These are phyloP conservation scores for Daktulosphaira vitifoliae DNA, from an alignment of 1,140 invertebrate species.

Conservation along the genomic window DNA sequence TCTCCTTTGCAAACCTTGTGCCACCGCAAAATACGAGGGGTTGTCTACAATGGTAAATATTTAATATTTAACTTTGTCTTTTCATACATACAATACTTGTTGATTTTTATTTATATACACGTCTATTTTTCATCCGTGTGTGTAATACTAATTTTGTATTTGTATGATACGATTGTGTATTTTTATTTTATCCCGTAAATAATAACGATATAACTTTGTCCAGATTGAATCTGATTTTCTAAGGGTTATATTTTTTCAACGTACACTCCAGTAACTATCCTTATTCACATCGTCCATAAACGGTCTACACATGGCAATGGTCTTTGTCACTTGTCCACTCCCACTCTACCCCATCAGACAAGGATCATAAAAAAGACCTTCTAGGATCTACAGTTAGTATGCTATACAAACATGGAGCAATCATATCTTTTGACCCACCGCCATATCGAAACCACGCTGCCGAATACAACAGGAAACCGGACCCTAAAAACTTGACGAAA, in stretches of 20 bases:
- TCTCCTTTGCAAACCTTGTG: background rate
- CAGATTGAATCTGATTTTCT: conserved; percentile 25
- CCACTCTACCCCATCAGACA: background rate
- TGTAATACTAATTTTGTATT: conserved; percentile 17
- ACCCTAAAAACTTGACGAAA: conserved; percentile 24
- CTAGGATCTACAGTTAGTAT: too few relatives aligned
- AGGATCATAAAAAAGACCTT: conserved; percentile 27
- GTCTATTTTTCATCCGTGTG: background rate
- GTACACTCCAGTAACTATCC: conserved; percentile 25
- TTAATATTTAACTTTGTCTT: background rate
- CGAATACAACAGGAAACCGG: conserved; percentile 23
- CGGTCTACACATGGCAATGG: conserved; percentile 26
- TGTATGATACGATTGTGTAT: background rate
- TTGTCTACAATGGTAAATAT: conserved; percentile 14
- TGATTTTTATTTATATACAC: conserved; percentile 24
- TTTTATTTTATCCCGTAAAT: background rate
- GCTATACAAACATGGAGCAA: background rate
- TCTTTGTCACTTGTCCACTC: background rate
- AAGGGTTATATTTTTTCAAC: conserved; percentile 21
- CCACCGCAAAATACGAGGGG: conserved; percentile 21
- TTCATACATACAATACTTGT: background rate
- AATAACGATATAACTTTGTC: background rate
- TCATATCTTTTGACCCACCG: conserved; percentile 20
- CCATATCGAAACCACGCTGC: background rate
- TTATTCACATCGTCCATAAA: conserved; percentile 13